These are phyloP conservation scores for Dysidea cf. avara DNA, from an alignment of 37 sponge, comb jelly and placozoan species.

Conservation along the genomic window DNA sequence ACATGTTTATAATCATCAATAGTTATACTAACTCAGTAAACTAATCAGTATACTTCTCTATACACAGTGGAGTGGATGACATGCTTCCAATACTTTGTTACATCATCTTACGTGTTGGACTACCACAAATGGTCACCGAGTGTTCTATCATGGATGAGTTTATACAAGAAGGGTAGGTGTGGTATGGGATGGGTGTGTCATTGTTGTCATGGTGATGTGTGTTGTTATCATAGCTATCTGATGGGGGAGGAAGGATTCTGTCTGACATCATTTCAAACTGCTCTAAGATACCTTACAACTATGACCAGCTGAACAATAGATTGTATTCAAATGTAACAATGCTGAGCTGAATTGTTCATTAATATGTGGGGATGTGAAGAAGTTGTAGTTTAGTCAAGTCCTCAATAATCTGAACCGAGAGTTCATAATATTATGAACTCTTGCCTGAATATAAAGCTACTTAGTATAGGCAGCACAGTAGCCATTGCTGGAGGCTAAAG, in stretches of 20 bases:
- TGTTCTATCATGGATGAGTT: slow-evolving; percentile 80
- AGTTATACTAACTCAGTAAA: neutral
- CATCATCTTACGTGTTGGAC: slow-evolving; percentile 54
- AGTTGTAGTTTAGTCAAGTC: too few relatives aligned
- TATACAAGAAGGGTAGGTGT: slow-evolving; percentile 75
- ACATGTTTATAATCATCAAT: neutral
- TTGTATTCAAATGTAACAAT: too few relatives aligned
- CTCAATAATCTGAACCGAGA: too few relatives aligned
- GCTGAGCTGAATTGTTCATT: too few relatives aligned
- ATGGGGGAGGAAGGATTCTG: slow-evolving; percentile 94
- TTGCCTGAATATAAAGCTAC: too few relatives aligned
- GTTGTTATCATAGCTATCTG: slow-evolving; percentile 66
- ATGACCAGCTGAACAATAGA: slow-evolving; percentile 66
- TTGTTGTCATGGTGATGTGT: slow-evolving; percentile 4
- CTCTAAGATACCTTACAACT: slow-evolving; percentile 41
- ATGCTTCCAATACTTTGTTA: slow-evolving; percentile 88
- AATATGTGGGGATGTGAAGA: too few relatives aligned
- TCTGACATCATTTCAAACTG: slow-evolving; percentile 87
- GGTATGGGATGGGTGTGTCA: too few relatives aligned
- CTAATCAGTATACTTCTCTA: neutral
- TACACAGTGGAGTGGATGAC: slow-evolving; percentile 85
- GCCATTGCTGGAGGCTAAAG: too few relatives aligned
- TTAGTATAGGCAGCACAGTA: too few relatives aligned
- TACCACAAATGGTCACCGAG: slow-evolving; percentile 84
- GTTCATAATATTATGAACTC: too few relatives aligned